Evolutionary conservation across 2,797 vertebrate genomes (phyloP).

Genomic region (Meriones psammophilus): DNA sequence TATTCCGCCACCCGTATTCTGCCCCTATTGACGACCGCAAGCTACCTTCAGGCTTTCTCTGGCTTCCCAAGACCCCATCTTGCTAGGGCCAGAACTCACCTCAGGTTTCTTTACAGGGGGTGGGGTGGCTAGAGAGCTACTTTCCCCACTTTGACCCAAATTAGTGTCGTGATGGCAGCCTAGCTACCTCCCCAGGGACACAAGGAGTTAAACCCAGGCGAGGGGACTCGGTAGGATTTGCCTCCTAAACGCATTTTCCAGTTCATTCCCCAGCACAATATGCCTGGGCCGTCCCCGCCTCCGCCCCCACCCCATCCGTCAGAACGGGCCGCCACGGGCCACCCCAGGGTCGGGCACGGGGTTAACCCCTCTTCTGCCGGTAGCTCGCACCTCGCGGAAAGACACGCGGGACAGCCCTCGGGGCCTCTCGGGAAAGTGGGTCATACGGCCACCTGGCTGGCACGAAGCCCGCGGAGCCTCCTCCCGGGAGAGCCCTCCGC

Average conservation of each 20-base stretch:
- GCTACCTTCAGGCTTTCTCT: slow-evolving; percentile 9
- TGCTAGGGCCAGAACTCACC: neutral
- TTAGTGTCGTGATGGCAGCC: neutral
- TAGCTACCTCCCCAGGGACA: slow-evolving; percentile 50
- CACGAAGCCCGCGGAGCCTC: slow-evolving; percentile 29
- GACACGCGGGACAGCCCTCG: slow-evolving; percentile 60
- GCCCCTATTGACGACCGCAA: neutral
- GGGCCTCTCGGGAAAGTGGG: slow-evolving; percentile 83
- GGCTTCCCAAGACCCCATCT: neutral
- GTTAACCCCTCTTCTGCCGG: slow-evolving; percentile 82
- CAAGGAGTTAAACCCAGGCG: slow-evolving; percentile 72
- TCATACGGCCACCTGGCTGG: slow-evolving; percentile 75
- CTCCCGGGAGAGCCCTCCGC: slow-evolving; percentile 25
- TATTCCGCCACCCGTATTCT: neutral
- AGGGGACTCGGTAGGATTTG: slow-evolving; percentile 62
- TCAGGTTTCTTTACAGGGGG: slow-evolving; percentile 42
- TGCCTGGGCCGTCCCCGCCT: slow-evolving; percentile 55
- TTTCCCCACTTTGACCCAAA: slow-evolving; percentile 1
- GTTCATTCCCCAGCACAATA: slow-evolving; percentile 77
- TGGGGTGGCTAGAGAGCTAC: neutral
- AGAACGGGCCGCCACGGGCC: slow-evolving; percentile 58
- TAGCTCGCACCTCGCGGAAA: slow-evolving; percentile 36
- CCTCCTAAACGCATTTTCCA: slow-evolving; percentile 81
- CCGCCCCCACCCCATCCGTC: slow-evolving; percentile 33
- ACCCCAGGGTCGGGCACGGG: slow-evolving; percentile 61